Evolutionary conservation across 2,797 vertebrate genomes (phyloP).

Genomic region (Nothura maculosa): DNA sequence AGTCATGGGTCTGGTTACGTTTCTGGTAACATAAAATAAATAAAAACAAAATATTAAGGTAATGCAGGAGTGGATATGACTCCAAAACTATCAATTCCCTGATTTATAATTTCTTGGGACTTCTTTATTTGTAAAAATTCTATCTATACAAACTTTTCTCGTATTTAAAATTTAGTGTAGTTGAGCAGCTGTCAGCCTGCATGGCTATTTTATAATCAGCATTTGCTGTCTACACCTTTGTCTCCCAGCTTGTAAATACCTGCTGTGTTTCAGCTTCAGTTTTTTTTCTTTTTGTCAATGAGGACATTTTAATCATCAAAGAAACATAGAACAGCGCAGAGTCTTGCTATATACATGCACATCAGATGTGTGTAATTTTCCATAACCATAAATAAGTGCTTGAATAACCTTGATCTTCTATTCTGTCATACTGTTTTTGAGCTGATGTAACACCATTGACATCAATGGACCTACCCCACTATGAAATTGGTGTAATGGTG

Average conservation of each 20-base stretch:
- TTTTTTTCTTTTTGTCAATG: constrained; percentile 13
- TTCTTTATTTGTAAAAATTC: constrained; percentile 4
- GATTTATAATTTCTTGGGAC: neutral
- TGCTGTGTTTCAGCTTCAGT: constrained; percentile 58
- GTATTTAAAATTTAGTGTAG: constrained; percentile 52
- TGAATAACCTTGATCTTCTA: constrained; percentile 70
- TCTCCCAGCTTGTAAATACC: constrained; percentile 51
- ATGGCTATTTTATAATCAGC: constrained; percentile 42
- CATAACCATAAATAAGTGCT: constrained; percentile 70
- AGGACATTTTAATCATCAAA: constrained; percentile 60
- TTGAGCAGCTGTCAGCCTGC: constrained; percentile 38
- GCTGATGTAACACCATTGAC: constrained; percentile 69
- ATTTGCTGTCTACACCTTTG: constrained; percentile 38
- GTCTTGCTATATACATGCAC: constrained; percentile 33
- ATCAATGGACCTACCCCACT: constrained; percentile 69
- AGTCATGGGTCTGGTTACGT: neutral
- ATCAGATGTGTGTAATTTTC: constrained; percentile 65
- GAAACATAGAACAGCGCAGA: constrained; percentile 38
- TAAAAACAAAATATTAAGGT: neutral
- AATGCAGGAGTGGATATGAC: neutral
- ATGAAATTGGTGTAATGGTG: constrained; percentile 75
- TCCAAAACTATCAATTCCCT: neutral
- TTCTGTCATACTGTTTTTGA: constrained; percentile 74
- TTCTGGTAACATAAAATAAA: neutral
- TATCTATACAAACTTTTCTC: constrained; percentile 37